Base-by-base conservation (phyloP, 2,797 vertebrate species). In the Brachyrhaphis roseni region DNA sequence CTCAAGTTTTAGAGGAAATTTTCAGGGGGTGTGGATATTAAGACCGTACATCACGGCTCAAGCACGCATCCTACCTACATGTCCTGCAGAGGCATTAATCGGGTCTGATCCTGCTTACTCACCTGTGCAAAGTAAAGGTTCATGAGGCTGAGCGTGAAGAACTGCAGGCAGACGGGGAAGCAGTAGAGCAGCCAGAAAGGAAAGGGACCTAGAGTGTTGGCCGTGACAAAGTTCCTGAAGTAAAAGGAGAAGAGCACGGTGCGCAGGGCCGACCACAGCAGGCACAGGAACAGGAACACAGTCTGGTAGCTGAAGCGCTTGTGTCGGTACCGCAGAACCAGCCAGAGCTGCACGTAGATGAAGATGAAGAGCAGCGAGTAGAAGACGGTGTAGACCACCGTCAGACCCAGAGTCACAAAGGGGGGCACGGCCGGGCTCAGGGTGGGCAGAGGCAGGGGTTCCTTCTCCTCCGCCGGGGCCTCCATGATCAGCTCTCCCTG, bases 171-270 rank as follows among this genome's bases (percentile, higher is more conserved):
- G 71, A 99, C 97, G 0, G 98, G 98, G 87, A 97, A 97, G 94
- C 98, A 99, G 93, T 98, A 99, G 74, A 99, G 97, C 88, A 99
- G 96, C 98, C 98, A 99, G 95, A 98, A 99, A 90, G 96, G 91
- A 82, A 99, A 97, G 31, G 98, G 97, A 12, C 95, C 95, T 85
- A 99, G 89, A 20, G 95, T 95, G 91, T 98, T 99, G 88, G 97
- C 97, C 18, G 96, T 96, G 76, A 97, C 96, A 80, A 97, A 97
- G 96, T 97, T 97, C 83, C 86, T 95, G 96, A 99, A 99, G 95
- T 99, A 99, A 95, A 99, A 99, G 80, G 98, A 98, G 94, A 99
- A 99, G 85, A 99, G 98, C 68, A 98, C 95, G 31, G 98, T 96
- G 75, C 98, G 95, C 74, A 99, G 96, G 3, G 97, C 97, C 81